These are phyloP conservation scores for Rhinolophus sinicus DNA, from an alignment of 2,113 vertebrate species.

Conservation along the genomic window DNA sequence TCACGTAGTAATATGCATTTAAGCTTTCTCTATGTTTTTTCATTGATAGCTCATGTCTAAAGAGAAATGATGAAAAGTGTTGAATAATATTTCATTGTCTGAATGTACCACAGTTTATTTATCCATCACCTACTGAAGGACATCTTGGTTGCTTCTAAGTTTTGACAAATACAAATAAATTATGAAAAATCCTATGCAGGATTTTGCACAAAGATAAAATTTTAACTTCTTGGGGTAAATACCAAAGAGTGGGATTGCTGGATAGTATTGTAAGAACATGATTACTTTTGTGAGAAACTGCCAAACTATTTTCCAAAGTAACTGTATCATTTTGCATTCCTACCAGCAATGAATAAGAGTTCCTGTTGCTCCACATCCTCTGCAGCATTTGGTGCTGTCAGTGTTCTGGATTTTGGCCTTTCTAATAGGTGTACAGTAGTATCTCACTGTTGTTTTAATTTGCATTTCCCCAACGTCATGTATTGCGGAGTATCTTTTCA, in stretches of 20 bases:
- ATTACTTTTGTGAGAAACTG: neutral
- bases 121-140: neutral
- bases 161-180: neutral
- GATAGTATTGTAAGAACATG: neutral
- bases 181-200: neutral
- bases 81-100: neutral
- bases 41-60: neutral
- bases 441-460: neutral
- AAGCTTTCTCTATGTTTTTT: neutral
- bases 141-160: neutral
- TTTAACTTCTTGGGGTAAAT: neutral
- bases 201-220: neutral
- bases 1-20: too few relatives aligned
- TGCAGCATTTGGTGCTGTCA: neutral
- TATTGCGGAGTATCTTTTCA: neutral
- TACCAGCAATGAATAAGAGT: neutral
- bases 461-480: neutral
- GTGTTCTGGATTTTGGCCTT: neutral
- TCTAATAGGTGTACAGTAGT: neutral
- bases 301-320: neutral
- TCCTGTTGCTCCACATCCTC: neutral
- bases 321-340: neutral
- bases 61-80: too few relatives aligned
- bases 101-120: neutral
- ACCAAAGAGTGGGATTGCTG: neutral